Evolutionary conservation across 2,797 vertebrate genomes (phyloP).

Genomic region (Chrysocyon brachyurus): DNA sequence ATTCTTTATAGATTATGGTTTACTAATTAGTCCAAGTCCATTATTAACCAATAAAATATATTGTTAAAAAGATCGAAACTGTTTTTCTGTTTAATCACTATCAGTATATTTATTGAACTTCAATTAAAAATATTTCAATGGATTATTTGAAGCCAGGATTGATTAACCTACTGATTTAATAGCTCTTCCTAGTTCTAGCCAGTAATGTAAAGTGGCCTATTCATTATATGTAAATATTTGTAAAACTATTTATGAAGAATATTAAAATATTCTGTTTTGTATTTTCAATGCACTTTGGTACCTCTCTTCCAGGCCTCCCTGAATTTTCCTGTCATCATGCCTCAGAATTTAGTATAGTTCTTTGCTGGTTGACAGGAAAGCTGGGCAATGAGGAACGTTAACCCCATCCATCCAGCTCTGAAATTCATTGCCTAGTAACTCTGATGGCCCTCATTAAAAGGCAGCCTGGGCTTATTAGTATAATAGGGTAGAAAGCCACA

Average conservation of each 20-base stretch:
- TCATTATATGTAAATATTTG: slow-evolving; percentile 61
- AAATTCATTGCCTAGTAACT: neutral
- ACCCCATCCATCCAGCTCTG: neutral
- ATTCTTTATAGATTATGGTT: neutral
- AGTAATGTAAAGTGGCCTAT: slow-evolving; percentile 53
- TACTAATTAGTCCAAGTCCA: slow-evolving; percentile 4
- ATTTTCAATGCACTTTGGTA: slow-evolving; percentile 28
- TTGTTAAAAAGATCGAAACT: slow-evolving; percentile 40
- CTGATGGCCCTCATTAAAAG: neutral
- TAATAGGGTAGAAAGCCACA: neutral
- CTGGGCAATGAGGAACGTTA: neutral
- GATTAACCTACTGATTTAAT: neutral
- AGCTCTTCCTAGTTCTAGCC: slow-evolving; percentile 55
- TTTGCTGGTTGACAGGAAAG: neutral
- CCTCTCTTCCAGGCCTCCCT: slow-evolving; percentile 6
- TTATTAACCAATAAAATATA: slow-evolving; percentile 65
- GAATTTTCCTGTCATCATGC: neutral
- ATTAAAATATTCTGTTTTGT: slow-evolving; percentile 53
- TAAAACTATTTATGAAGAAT: slow-evolving; percentile 68
- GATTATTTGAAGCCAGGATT: slow-evolving; percentile 50
- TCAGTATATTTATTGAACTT: slow-evolving; percentile 44
- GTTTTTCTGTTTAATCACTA: slow-evolving; percentile 39
- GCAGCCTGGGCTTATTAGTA: neutral
- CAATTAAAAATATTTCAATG: slow-evolving; percentile 61
- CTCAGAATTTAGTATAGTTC: neutral